Conservation (phyloP, 2,888 invertebrate species). For the Cephus spinipes region DNA sequence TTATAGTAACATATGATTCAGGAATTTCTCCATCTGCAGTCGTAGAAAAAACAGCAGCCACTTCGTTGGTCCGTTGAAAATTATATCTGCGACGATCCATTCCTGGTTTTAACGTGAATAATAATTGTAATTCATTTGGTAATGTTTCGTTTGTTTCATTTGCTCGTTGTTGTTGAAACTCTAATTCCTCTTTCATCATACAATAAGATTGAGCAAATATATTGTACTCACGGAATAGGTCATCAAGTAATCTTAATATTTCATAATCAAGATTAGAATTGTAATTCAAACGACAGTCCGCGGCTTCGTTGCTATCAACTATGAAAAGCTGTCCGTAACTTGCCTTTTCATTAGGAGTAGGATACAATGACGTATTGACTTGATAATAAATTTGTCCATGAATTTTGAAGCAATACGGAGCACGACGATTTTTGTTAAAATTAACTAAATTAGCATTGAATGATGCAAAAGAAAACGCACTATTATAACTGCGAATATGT, state of each 20-base stretch:
- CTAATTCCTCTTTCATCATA: too few relatives aligned
- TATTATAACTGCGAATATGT: conserved; percentile 21
- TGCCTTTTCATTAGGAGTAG: conserved; percentile 14
- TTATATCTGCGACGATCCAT: conserved; percentile 2
- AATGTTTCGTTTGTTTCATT: too few relatives aligned
- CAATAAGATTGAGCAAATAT: too few relatives aligned
- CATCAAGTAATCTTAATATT: too few relatives aligned
- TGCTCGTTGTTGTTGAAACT: too few relatives aligned
- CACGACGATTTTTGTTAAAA: not conserved
- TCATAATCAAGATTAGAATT: conserved; percentile 8
- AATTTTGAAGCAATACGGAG: not conserved
- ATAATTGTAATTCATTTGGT: too few relatives aligned
- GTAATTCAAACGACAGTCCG: conserved; percentile 10
- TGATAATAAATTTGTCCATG: conserved; percentile 26
- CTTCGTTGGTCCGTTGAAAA: conserved; percentile 34
- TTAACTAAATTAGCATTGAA: conserved; percentile 27
- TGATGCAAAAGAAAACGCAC: conserved; percentile 24
- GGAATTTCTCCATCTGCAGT: conserved; percentile 36
- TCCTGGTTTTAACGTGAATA: too few relatives aligned
- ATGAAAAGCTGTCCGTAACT: conserved; percentile 29
- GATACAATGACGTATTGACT: conserved; percentile 21
- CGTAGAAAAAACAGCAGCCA: conserved; percentile 33
- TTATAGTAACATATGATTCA: conserved; percentile 34
- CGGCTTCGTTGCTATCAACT: conserved; percentile 24
- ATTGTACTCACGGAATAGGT: too few relatives aligned